Conservation (phyloP, 2,113 vertebrate species). For the Sinocyclocheilus rhinocerous region DNA sequence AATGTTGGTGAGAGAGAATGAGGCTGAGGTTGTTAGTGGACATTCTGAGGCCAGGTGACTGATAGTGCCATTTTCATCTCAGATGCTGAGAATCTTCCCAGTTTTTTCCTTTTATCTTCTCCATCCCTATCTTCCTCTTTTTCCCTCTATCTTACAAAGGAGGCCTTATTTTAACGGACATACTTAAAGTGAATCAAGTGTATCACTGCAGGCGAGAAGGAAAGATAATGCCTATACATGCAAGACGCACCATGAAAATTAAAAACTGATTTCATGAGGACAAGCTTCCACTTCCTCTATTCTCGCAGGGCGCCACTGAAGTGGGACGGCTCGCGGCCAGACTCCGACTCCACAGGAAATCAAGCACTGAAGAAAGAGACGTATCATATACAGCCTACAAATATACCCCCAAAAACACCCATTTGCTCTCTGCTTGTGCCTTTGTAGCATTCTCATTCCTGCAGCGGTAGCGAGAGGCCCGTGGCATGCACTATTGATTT, state of each 20-base stretch:
- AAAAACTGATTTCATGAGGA: constrained; percentile 63
- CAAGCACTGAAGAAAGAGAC: not conserved
- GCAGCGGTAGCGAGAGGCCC: not conserved
- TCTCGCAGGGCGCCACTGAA: constrained; percentile 36
- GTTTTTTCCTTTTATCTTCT: constrained; percentile 7
- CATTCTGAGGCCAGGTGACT: constrained; percentile 14
- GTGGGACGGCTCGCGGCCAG: constrained; percentile 7
- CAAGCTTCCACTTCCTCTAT: constrained; percentile 59
- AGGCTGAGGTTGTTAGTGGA: not conserved
- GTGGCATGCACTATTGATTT: constrained; percentile 42
- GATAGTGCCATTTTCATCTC: constrained; percentile 5
- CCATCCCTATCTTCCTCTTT: not conserved
- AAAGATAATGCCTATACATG: constrained; percentile 58
- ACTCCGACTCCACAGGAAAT: constrained; percentile 16
- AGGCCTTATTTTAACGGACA: constrained; percentile 41
- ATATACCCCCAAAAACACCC: not conserved
- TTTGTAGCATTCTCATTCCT: constrained; percentile 31
- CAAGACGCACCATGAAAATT: constrained; percentile 66
- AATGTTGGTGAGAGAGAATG: not conserved
- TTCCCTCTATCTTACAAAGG: constrained; percentile 26
- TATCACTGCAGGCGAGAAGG: constrained; percentile 42
- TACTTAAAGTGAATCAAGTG: constrained; percentile 43
- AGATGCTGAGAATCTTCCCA: not conserved
- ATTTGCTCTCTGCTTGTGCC: not conserved
- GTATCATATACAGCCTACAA: constrained; percentile 13